Percentiles rank a stretch among this genome's conserved stretches.
These are phyloP conservation scores for Himantopus leucocephalus DNA, from an alignment of 2,113 vertebrate genomes.

Conservation along the genomic window DNA sequence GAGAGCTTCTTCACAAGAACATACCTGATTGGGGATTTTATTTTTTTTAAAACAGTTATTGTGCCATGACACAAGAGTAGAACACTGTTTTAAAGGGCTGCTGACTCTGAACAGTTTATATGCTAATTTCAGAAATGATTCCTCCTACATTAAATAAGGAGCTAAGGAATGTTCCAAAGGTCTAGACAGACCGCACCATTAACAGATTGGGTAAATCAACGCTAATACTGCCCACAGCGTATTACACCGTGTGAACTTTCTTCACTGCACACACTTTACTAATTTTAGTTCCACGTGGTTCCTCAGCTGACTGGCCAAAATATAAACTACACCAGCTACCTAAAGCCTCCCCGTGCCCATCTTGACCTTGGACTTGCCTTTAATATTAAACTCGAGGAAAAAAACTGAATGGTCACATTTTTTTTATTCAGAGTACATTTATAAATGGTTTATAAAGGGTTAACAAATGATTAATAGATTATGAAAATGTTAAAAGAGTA, in stretches of 20 bases:
- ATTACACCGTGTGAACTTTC: constrained; percentile 44
- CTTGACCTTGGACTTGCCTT: constrained; percentile 62
- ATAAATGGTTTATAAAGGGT: constrained; percentile 59
- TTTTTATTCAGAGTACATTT: constrained; percentile 9
- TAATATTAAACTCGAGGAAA: constrained; percentile 24
- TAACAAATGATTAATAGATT: constrained; percentile 46
- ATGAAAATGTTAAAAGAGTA: not conserved
- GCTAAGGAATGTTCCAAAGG: constrained; percentile 79
- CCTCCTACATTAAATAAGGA: constrained; percentile 67
- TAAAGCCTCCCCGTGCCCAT: constrained; percentile 34
- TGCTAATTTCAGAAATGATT: constrained; percentile 73
- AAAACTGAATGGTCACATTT: not conserved
- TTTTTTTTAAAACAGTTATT: not conserved
- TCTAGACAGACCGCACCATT: constrained; percentile 57
- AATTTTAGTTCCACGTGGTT: constrained; percentile 61
- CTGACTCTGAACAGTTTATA: constrained; percentile 69
- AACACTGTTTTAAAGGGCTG: constrained; percentile 39
- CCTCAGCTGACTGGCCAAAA: constrained; percentile 68
- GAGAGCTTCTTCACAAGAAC: not conserved
- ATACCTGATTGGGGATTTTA: not conserved
- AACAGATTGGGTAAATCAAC: constrained; percentile 51
- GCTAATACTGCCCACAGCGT: constrained; percentile 23
- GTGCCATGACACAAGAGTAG: constrained; percentile 24
- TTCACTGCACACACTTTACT: constrained; percentile 23
- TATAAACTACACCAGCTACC: constrained; percentile 7